phyloP scores from a whole-genome alignment of 2,888 invertebrate species.

The Phalera bucephala region DNA sequence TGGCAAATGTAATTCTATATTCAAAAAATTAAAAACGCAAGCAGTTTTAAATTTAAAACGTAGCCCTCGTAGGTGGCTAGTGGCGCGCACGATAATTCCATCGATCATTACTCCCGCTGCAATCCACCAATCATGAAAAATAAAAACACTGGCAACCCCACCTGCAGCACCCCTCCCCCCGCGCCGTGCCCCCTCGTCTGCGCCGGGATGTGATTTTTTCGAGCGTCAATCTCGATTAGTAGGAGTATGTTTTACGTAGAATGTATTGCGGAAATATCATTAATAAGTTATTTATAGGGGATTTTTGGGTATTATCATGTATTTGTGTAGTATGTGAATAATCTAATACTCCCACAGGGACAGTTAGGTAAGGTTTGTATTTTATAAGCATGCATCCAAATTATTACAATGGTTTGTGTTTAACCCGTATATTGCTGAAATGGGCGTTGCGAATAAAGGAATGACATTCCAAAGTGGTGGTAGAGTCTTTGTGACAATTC shows the following conservation, averaged over 20 bases:
- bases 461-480: too few species aligned
- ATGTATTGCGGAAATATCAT: slow-evolving; percentile 22
- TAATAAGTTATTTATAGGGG: not conserved
- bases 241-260: slow-evolving; percentile 39
- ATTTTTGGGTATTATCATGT: too few species aligned
- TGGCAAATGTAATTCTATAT: too few species aligned
- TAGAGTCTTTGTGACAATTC: too few species aligned
- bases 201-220: slow-evolving; percentile 72
- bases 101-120: slow-evolving; percentile 81
- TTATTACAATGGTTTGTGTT: too few species aligned
- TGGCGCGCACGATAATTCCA: slow-evolving; percentile 75
- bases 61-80: slow-evolving; percentile 58
- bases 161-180: slow-evolving; percentile 40
- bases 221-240: slow-evolving; percentile 70
- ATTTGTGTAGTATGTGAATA: too few species aligned
- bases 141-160: slow-evolving; percentile 75
- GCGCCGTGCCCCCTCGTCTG: slow-evolving; percentile 43
- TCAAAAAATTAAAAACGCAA: too few species aligned
- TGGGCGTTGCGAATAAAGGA: too few species aligned
- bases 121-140: slow-evolving; percentile 81
- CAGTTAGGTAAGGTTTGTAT: too few species aligned
- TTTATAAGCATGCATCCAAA: too few species aligned
- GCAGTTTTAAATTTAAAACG: slow-evolving; percentile 55
- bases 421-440: too few species aligned
- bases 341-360: too few species aligned